These are phyloP conservation scores for Eulemur rubriventer DNA, from an alignment of 2,797 vertebrate genomes.

Conservation along the genomic window DNA sequence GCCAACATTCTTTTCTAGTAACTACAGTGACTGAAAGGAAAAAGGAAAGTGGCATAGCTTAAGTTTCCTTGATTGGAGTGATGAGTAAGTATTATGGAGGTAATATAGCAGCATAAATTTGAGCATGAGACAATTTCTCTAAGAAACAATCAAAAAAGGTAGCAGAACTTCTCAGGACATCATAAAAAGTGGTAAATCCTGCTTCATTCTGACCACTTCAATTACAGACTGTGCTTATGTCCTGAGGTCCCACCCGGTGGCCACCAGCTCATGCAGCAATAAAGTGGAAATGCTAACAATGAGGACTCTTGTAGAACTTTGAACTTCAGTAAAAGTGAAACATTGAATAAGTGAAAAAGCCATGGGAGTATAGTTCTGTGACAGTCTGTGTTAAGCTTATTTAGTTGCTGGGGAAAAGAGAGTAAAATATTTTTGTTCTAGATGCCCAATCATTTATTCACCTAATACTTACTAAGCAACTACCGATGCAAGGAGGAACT, in stretches of 20 bases:
- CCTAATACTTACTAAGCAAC: background rate
- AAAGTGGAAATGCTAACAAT: background rate
- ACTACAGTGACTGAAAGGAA: background rate
- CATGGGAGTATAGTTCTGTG: background rate
- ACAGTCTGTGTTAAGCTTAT: background rate
- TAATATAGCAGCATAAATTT: background rate
- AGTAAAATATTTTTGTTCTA: background rate
- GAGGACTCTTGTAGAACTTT: background rate
- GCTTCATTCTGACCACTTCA: background rate
- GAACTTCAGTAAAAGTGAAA: slow-evolving; percentile 1
- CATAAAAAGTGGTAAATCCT: background rate
- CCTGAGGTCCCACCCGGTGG: background rate
- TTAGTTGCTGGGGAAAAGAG: background rate
- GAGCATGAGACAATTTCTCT: background rate
- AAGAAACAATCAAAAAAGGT: background rate
- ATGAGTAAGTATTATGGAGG: background rate
- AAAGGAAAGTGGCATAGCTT: background rate
- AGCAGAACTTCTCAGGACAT: background rate
- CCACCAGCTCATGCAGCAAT: background rate
- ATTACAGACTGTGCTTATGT: background rate
- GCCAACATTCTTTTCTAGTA: background rate
- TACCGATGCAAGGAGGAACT: background rate
- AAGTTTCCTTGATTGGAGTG: background rate
- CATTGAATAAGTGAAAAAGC: background rate
- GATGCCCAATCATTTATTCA: background rate